Conservation (phyloP, 1,140 invertebrate genomes). For the Atta texana region DNA sequence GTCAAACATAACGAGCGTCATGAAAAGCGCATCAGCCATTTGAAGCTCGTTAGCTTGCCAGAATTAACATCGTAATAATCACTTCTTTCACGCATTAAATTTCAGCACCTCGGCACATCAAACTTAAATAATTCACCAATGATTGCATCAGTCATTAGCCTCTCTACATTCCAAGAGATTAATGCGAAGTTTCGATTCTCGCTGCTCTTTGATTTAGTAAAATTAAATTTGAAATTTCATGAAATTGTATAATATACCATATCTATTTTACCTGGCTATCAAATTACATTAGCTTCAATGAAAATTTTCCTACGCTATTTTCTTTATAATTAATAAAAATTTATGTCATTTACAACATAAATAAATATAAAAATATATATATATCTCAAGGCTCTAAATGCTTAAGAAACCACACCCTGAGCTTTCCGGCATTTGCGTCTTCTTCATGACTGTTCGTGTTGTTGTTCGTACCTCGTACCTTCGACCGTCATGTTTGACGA, state of each 20-base stretch:
- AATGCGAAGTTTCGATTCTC: background rate
- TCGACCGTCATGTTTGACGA: conserved; percentile 30
- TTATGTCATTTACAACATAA: background rate
- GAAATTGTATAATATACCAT: background rate
- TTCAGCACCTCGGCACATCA: conserved; percentile 6
- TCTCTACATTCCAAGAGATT: background rate
- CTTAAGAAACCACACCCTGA: background rate
- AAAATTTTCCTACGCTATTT: background rate
- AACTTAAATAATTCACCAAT: conserved; percentile 66
- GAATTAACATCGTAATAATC: conserved; percentile 76
- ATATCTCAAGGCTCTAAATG: background rate
- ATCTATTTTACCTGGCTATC: background rate
- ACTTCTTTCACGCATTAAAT: conserved; percentile 64
- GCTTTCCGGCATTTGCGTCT: background rate
- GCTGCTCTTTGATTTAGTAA: background rate
- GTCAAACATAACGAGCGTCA: conserved; percentile 74
- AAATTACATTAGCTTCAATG: conserved; percentile 9
- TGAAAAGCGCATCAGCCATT: conserved; percentile 75
- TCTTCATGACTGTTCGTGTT: background rate
- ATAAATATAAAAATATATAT: too few species aligned
- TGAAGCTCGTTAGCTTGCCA: conserved; percentile 80
- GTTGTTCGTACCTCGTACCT: background rate
- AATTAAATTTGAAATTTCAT: background rate
- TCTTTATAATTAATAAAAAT: background rate
- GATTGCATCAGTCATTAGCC: conserved; percentile 47